Percentiles rank a stretch among this genome's conserved stretches.
These are phyloP conservation scores for Odocoileus hemionus DNA, from an alignment of 2,113 vertebrate species.

Conservation along the genomic window DNA sequence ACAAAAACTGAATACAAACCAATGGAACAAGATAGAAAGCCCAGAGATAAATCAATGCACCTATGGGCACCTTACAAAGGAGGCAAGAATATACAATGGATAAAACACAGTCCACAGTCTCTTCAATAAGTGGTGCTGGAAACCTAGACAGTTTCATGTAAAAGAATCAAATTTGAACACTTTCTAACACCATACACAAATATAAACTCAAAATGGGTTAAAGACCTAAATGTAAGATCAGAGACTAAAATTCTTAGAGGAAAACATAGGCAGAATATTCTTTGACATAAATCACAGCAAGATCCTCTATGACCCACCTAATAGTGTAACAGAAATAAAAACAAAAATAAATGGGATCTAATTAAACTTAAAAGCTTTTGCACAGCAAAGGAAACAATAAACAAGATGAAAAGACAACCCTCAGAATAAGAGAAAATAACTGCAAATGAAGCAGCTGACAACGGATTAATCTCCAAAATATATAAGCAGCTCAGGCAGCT, in stretches of 20 bases:
- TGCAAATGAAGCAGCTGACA: background rate
- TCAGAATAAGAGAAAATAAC: background rate
- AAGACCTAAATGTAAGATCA: background rate
- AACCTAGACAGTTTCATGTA: background rate
- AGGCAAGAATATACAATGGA: background rate
- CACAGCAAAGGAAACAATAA: background rate
- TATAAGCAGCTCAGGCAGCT: background rate
- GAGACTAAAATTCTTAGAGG: background rate
- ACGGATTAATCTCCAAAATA: background rate
- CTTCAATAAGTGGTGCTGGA: background rate
- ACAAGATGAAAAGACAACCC: background rate
- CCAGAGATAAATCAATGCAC: background rate
- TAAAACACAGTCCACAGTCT: background rate
- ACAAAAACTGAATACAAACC: background rate
- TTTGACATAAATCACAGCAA: background rate
- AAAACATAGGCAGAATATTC: background rate
- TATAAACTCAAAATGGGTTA: background rate
- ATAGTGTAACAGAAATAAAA: background rate
- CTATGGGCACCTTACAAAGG: background rate
- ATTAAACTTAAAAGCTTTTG: background rate
- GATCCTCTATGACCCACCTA: background rate
- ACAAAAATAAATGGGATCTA: background rate
- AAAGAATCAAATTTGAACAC: background rate
- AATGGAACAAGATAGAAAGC: background rate
- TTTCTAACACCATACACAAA: background rate